phyloP scores from a whole-genome alignment of 2,113 vertebrate species.

The Athene cunicularia region DNA sequence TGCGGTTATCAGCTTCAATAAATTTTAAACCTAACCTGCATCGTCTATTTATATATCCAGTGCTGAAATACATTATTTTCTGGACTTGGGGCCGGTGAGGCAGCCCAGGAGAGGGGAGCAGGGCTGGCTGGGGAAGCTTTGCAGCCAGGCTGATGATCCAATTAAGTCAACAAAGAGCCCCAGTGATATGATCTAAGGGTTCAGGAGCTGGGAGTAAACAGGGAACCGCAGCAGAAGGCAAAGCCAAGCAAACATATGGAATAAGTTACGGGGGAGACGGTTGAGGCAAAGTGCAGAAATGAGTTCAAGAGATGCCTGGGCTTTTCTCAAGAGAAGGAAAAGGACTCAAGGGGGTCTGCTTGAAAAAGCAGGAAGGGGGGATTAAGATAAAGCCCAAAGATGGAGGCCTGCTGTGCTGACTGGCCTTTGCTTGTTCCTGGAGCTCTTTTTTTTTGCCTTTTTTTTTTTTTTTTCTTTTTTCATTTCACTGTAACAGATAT shows the following conservation, averaged over 20 bases:
- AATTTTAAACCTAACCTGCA: background rate
- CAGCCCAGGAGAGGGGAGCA: background rate
- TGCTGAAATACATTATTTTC: background rate
- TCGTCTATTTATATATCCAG: background rate
- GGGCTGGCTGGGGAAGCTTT: conserved; percentile 23
- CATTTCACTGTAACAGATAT: conserved; percentile 29
- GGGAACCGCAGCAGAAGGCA: background rate
- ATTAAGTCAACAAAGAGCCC: conserved; percentile 48
- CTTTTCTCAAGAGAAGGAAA: conserved; percentile 53
- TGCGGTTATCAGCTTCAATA: conserved; percentile 43
- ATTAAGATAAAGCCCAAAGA: conserved; percentile 54
- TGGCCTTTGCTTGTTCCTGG: conserved; percentile 22
- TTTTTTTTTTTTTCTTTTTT: background rate
- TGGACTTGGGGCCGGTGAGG: background rate
- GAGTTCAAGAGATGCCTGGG: conserved; percentile 44
- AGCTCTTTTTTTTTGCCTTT: background rate
- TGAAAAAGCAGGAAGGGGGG: conserved; percentile 57
- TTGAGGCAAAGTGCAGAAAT: conserved; percentile 46
- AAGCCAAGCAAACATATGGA: conserved; percentile 65
- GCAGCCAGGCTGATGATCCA: conserved; percentile 43
- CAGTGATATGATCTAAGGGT: conserved; percentile 40
- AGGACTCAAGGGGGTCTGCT: conserved; percentile 36
- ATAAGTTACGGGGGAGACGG: conserved; percentile 46
- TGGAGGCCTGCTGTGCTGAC: conserved; percentile 15
- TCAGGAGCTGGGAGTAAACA: conserved; percentile 8